Evolutionary conservation across 2,797 vertebrate genomes (phyloP).

Genomic region (Eospalax fontanierii): DNA sequence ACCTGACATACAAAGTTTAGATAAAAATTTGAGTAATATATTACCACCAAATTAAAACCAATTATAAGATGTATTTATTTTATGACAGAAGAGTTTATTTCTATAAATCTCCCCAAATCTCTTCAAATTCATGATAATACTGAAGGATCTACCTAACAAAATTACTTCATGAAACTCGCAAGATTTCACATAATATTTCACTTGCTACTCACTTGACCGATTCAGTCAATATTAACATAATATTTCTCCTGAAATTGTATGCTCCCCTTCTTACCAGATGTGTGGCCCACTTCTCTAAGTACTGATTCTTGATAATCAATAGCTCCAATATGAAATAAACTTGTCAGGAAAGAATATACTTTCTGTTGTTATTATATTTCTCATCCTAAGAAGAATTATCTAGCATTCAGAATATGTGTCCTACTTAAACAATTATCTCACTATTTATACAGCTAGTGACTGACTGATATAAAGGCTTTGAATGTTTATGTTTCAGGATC

Average conservation of each 20-base stretch:
- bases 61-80: background rate
- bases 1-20: background rate
- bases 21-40: background rate
- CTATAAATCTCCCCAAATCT: background rate
- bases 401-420: background rate
- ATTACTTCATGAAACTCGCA: background rate
- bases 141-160: background rate
- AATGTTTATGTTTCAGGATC: background rate
- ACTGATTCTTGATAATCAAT: background rate
- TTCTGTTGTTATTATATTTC: background rate
- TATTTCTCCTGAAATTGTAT: background rate
- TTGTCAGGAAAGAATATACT: background rate
- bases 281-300: too few species aligned
- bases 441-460: background rate
- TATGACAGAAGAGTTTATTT: background rate
- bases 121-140: background rate
- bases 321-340: background rate
- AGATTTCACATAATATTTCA: background rate
- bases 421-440: background rate
- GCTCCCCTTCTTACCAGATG: background rate
- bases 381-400: background rate
- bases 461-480: background rate
- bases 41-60: background rate
- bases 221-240: background rate
- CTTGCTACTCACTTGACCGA: rapidly evolving